These are phyloP conservation scores for Sphyrna mokarran DNA, from an alignment of 2,113 vertebrate species.

Conservation along the genomic window DNA sequence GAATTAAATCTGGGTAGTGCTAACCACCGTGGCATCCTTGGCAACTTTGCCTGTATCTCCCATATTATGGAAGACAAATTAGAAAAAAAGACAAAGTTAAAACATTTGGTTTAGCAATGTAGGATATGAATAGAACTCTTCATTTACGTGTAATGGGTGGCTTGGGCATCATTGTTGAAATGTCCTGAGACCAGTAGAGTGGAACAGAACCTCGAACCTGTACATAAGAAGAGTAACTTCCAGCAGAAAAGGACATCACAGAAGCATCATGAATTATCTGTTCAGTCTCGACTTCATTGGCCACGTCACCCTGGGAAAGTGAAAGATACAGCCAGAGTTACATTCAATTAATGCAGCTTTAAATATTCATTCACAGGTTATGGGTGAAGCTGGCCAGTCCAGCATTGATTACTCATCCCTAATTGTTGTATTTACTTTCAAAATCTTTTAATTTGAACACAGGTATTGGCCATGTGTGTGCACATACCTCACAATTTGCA, in stretches of 20 bases:
- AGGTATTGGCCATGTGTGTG: background rate
- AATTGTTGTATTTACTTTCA: background rate
- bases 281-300: slow-evolving; percentile 96
- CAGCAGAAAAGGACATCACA: slow-evolving; percentile 83
- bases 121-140: background rate
- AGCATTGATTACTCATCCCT: too few species aligned
- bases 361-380: background rate
- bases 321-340: slow-evolving; percentile 32
- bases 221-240: slow-evolving; percentile 93
- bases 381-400: background rate
- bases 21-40: too few species aligned
- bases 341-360: background rate
- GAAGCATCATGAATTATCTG: slow-evolving; percentile 92
- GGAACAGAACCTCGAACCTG: slow-evolving; percentile 94
- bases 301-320: slow-evolving; percentile 79
- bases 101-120: background rate
- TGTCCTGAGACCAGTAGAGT: slow-evolving; percentile 96
- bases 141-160: slow-evolving; percentile 87
- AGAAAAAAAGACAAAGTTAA: background rate
- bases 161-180: slow-evolving; percentile 99
- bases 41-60: background rate
- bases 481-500: slow-evolving; percentile 84
- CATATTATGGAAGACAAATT: background rate
- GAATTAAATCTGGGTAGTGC: too few species aligned
- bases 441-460: background rate